Conservation (phyloP, 2,113 vertebrate genomes). For the Centropus unirufus region DNA sequence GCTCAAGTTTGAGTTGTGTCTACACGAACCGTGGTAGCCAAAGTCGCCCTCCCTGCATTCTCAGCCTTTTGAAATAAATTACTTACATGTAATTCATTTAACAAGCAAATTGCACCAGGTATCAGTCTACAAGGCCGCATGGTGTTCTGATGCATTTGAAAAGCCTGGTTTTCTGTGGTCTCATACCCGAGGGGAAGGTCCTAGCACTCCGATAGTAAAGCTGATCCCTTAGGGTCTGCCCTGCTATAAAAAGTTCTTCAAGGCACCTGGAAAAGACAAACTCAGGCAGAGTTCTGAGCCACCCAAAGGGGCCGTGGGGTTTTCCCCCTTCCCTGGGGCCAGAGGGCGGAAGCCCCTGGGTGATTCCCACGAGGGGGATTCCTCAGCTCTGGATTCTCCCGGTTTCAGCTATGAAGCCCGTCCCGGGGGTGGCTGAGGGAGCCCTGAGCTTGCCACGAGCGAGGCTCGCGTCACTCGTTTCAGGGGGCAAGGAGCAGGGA, state of each 20-base stretch:
- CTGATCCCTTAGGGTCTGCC: background rate
- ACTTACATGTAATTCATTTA: background rate
- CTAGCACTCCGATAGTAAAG: background rate
- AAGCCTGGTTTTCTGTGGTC: background rate
- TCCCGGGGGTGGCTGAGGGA: background rate
- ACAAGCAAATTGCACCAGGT: background rate
- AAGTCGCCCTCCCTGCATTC: background rate
- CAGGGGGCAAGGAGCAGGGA: accelerated
- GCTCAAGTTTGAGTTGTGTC: too few species aligned
- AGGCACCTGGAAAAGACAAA: background rate
- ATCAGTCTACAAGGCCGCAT: background rate
- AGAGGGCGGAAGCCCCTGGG: background rate
- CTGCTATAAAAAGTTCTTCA: background rate
- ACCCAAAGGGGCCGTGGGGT: background rate
- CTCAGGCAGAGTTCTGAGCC: accelerated
- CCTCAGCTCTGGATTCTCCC: too few species aligned
- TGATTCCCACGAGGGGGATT: background rate
- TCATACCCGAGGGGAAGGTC: background rate
- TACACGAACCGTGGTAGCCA: accelerated
- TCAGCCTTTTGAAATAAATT: background rate
- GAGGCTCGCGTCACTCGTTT: too few species aligned
- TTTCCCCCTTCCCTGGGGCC: accelerated
- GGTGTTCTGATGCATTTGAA: background rate
- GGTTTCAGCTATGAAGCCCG: background rate
- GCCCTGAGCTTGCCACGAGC: accelerated